These are phyloP conservation scores for Scartelaos histophorus DNA, from an alignment of 2,113 vertebrate species.

Conservation along the genomic window DNA sequence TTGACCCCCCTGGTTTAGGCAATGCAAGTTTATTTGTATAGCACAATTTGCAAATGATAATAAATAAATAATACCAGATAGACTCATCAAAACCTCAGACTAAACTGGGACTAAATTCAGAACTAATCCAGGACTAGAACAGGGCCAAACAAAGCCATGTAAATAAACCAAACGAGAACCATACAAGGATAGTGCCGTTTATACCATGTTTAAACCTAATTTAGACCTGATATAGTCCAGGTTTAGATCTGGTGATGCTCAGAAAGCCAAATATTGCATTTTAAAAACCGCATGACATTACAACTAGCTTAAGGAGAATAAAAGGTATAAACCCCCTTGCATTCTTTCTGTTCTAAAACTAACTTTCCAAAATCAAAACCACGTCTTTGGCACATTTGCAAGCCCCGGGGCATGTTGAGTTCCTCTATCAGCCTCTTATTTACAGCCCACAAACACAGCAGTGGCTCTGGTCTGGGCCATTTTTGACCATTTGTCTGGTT, in stretches of 20 bases:
- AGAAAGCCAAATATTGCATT: not conserved
- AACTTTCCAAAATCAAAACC: slow-evolving; percentile 12
- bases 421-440: slow-evolving; percentile 5
- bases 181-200: no score
- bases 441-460: not conserved
- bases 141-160: no score
- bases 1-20: no score
- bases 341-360: not conserved
- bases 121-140: no score
- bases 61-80: no score
- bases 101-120: no score
- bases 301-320: not conserved
- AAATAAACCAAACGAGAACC: no score
- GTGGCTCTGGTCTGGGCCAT: not conserved
- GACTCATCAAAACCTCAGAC: no score
- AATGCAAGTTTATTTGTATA: no score
- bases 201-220: no score
- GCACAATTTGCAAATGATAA: no score
- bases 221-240: no score
- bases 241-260: not conserved
- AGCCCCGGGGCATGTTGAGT: not conserved
- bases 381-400: slow-evolving; percentile 9
- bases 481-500: slow-evolving; percentile 11
- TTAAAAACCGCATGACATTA: not conserved
- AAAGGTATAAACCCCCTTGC: not conserved